Evolutionary conservation across 2,797 vertebrate genomes (phyloP).

Genomic region (Xiphorhynchus erythropygius): DNA sequence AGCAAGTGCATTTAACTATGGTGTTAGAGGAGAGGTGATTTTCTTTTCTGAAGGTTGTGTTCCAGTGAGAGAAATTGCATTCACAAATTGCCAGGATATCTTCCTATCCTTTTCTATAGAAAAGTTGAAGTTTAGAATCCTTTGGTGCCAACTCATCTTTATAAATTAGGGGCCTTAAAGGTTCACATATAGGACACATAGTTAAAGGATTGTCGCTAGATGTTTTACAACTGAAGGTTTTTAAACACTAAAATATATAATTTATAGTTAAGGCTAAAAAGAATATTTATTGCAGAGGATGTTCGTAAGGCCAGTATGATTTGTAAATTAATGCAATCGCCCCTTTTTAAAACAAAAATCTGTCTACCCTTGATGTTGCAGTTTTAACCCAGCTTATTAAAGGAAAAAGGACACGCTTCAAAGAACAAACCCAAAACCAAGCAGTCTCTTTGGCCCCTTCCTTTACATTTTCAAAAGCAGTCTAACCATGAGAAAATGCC

Average conservation of each 20-base stretch:
- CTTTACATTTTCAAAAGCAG: slow-evolving; percentile 47
- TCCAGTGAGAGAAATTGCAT: slow-evolving; percentile 68
- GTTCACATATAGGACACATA: slow-evolving; percentile 69
- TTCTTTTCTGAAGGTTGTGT: slow-evolving; percentile 65
- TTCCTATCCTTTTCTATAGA: slow-evolving; percentile 71
- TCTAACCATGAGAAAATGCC: slow-evolving; percentile 49
- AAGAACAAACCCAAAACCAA: not conserved
- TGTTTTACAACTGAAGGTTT: slow-evolving; percentile 79
- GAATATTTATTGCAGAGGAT: slow-evolving; percentile 88
- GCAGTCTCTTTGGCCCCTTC: slow-evolving; percentile 54
- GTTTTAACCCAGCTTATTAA: slow-evolving; percentile 47
- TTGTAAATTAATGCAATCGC: slow-evolving; percentile 75
- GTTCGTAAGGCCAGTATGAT: slow-evolving; percentile 85
- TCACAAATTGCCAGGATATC: slow-evolving; percentile 66
- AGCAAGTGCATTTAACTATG: slow-evolving; percentile 78
- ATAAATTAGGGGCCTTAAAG: slow-evolving; percentile 75
- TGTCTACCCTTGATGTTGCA: slow-evolving; percentile 59
- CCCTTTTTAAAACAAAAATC: slow-evolving; percentile 53
- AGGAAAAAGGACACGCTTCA: slow-evolving; percentile 53
- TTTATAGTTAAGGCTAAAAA: slow-evolving; percentile 86
- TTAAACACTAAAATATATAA: slow-evolving; percentile 88
- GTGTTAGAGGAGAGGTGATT: slow-evolving; percentile 73
- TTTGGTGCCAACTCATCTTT: slow-evolving; percentile 76
- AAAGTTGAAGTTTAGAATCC: slow-evolving; percentile 69
- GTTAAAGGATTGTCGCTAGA: slow-evolving; percentile 75